Evolutionary conservation across 2,888 invertebrate genomes (phyloP), one percentile per base, ranked within the genome.

Genomic region (Polydrusus tereticollis): DNA sequence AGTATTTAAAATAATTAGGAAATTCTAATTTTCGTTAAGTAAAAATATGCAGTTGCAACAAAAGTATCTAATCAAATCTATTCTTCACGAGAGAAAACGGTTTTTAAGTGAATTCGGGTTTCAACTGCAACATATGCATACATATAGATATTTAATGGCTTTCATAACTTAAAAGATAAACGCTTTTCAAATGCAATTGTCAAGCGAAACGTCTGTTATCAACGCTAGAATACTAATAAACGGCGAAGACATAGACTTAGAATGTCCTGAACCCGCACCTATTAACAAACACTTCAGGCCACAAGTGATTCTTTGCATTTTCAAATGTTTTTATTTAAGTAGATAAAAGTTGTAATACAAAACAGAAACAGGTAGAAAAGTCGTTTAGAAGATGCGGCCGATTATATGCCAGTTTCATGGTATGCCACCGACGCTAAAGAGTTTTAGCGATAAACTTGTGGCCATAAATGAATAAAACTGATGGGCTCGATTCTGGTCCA

Each of bases 281-380:
- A 26, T 26, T 26, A 26, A 26, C 50, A 50, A 50, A 50, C 14
- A 50, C 50, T 50, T 50, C 14, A 50, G 26, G 26, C 50, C 50
- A 26, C 26, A 26, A 50, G 50, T 50, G 50, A 26, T 14, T 50
- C 26, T 50, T 26, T 23, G 26, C 50, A 26, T 50, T 50, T 50
- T 26, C 23, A 23, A 23, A 50, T 50, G 50, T 50, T 50, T 50
- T 12, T 50, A 26, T 50, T 50, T n/a, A n/a, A n/a, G n/a, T 43
- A 26, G 50, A 50, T 50, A 50, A 50, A 50, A 50, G 14, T 26
- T 50, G 26, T 50, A 50, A n/a, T 26, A 50, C 50, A 50, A 50
- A 50, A 50, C 14, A 23, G 26, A 50, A 50, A 50, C 50, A 50
- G 26, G 50, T 26, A 50, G 50, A 26, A n/a, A 50, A 50, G 21